Conservation (phyloP, 2,888 invertebrate species). For the Polymixis flavicincta region DNA sequence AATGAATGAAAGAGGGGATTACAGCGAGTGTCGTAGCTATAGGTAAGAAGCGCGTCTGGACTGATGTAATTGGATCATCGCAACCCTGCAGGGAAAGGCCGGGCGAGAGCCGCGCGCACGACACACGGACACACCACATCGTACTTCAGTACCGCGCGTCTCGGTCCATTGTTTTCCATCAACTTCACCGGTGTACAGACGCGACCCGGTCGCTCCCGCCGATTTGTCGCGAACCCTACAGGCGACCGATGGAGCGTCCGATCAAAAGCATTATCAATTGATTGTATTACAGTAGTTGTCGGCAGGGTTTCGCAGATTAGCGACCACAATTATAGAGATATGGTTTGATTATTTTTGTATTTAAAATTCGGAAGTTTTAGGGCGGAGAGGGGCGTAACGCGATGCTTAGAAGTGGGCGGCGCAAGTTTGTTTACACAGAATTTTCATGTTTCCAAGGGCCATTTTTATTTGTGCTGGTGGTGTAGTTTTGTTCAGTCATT, state of each 20-base stretch:
- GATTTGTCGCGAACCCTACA: background rate
- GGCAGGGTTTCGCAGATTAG: background rate
- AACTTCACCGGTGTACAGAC: background rate
- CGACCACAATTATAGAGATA: background rate
- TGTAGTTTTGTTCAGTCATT: background rate
- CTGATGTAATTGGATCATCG: conserved; percentile 32
- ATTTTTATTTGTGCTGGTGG: background rate
- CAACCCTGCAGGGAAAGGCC: conserved; percentile 20
- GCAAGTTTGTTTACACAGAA: background rate
- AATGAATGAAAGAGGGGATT: background rate
- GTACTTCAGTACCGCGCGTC: conserved; percentile 2
- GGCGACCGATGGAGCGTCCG: background rate
- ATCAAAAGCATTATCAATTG: background rate
- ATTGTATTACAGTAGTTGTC: background rate
- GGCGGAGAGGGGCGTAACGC: conserved; percentile 18
- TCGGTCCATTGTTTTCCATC: conserved; percentile 7
- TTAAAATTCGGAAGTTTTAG: conserved; percentile 6
- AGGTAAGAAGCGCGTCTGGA: conserved; percentile 6
- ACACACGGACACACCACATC: background rate
- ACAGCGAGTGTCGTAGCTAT: background rate
- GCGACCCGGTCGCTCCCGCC: conserved; percentile 5
- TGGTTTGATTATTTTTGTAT: background rate
- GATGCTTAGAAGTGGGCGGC: conserved; percentile 20
- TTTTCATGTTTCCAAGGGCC: background rate
- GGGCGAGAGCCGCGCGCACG: background rate